Evolutionary conservation across 1,140 invertebrate genomes (phyloP), one percentile per base, ranked within the genome.

Genomic region (Zaprionus kolodkinae): DNA sequence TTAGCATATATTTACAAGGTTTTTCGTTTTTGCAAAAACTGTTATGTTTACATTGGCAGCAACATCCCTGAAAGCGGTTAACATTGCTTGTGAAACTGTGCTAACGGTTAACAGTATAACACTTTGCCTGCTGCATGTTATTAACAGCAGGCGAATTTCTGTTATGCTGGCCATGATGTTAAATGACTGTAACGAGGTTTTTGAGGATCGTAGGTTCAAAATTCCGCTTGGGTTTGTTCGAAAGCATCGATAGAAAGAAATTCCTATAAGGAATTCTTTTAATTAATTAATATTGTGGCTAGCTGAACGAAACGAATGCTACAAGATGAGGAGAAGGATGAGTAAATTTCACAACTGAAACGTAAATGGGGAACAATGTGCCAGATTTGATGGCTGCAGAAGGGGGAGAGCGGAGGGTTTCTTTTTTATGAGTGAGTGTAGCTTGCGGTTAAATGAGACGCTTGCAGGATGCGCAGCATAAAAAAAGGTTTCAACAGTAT

Each of bases 21-120:
- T 4, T n/a, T 40, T 40, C 2, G n/a, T 15, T 55, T 33, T 3
- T 27, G 12, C 6, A 54, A n/a, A 13, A n/a, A 30, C 27, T 45
- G 52, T 27, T 33, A 55, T 3, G 15, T 33, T 59, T 66, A 65
- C 62, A 63, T 74, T 55, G 56, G 15, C 36, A 55, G 21, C 27
- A 3, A 3, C 27, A 30, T 48, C 65, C 57, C 40, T 60, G 12
- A 55, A 55, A 60, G n/a, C 67, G 72, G 66, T 71, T 81, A 67
- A 56, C 60, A 64, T 13, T n/a, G 35, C 0, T 0, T 40, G 5
- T 7, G 12, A 62, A 72, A 80, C 84, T 87, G 63, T 87, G 43
- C 83, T 87, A 87, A 77, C 83, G 83, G 84, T 88, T 87, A 87
- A 83, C 70, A 77, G 55, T 48, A 65, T 73, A 33, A 65, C 62